Percentiles rank a stretch among this genome's conserved stretches.
phyloP scores from a whole-genome alignment of 2,888 invertebrate species.

The Eilema caniola region DNA sequence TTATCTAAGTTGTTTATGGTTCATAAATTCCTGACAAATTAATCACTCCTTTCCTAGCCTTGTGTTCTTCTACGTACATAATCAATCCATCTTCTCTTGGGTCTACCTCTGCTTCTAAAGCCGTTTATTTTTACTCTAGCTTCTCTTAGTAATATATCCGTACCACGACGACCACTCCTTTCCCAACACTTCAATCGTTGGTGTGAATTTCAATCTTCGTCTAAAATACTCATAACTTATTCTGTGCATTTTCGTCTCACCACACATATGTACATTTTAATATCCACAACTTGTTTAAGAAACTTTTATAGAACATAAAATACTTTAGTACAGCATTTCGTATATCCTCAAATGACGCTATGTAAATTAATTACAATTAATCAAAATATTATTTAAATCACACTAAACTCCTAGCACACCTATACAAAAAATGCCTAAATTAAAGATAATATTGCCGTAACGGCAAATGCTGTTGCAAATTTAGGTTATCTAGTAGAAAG shows the following conservation, averaged over 20 bases:
- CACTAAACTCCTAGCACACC: not conserved
- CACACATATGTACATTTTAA: not conserved
- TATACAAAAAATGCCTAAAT: not conserved
- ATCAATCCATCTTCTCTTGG: not conserved
- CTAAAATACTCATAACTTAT: not conserved
- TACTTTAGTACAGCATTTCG: too few species aligned
- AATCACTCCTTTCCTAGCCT: not conserved
- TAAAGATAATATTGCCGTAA: slow-evolving; percentile 20
- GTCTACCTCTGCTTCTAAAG: not conserved
- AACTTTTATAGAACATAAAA: not conserved
- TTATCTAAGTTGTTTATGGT: not conserved
- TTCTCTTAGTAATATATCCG: not conserved
- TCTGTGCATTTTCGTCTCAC: not conserved
- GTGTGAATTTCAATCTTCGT: not conserved
- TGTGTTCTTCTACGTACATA: not conserved
- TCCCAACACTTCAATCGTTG: too few species aligned
- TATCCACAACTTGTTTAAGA: not conserved
- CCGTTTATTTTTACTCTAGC: not conserved
- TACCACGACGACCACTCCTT: not conserved
- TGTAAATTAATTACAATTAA: not conserved
- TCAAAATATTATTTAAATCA: not conserved
- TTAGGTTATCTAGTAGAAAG: slow-evolving; percentile 45
- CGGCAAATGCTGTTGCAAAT: slow-evolving; percentile 27
- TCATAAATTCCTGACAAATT: not conserved
- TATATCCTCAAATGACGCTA: not conserved